Evolutionary conservation across 2,797 vertebrate genomes (phyloP).

Genomic region (Otolemur crassicaudatus): DNA sequence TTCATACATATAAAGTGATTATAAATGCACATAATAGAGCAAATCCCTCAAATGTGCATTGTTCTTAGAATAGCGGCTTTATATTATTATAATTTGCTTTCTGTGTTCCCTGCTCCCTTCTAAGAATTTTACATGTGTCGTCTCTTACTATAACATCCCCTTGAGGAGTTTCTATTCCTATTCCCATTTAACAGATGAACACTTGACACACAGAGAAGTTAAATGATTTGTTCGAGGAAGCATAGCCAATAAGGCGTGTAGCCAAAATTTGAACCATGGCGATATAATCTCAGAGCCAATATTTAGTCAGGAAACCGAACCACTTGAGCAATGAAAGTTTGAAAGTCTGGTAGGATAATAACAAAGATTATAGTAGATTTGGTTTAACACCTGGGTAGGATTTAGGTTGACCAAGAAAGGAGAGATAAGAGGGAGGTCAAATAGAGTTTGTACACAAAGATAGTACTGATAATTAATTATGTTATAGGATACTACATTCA

Average conservation of each 20-base stretch:
- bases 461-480: background rate
- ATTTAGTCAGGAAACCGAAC: background rate
- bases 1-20: background rate
- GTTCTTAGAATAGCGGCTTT: background rate
- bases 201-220: background rate
- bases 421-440: background rate
- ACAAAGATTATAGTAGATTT: background rate
- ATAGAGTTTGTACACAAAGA: background rate
- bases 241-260: background rate
- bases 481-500: background rate
- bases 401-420: background rate
- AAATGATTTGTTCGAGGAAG: background rate
- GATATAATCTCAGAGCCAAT: background rate
- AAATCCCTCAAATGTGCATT: background rate
- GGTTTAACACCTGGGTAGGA: fast-evolving
- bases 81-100: background rate
- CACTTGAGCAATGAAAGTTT: background rate
- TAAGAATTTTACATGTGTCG: background rate
- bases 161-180: background rate
- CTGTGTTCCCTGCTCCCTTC: background rate
- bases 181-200: background rate
- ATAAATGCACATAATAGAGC: background rate
- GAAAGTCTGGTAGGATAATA: background rate
- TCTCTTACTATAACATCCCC: background rate
- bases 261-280: background rate